Evolutionary conservation across 2,888 invertebrate genomes (phyloP).

Genomic region (Ligdia adustata): DNA sequence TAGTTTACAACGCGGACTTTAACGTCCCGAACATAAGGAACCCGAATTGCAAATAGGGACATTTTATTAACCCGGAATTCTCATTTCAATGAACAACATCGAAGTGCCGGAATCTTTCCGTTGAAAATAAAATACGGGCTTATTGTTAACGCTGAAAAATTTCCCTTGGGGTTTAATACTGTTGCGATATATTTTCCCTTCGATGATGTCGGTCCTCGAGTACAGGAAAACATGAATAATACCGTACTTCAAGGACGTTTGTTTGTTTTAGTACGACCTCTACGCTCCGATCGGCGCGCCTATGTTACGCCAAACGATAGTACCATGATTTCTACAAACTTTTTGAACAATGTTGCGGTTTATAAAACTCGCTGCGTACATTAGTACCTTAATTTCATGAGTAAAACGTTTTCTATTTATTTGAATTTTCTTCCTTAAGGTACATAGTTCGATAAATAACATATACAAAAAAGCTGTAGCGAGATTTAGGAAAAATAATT

Average conservation of each 20-base stretch:
- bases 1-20: background rate
- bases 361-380: too few relatives aligned
- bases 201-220: slow-evolving; percentile 44
- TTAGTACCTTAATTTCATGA: too few relatives aligned
- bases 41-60: slow-evolving; percentile 30
- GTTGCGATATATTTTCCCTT: slow-evolving; percentile 46
- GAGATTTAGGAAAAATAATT: too few relatives aligned
- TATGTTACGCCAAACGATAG: too few relatives aligned
- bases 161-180: slow-evolving; percentile 50
- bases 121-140: slow-evolving; percentile 50
- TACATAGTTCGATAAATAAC: too few relatives aligned
- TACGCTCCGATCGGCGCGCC: slow-evolving; percentile 16
- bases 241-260: slow-evolving; percentile 29
- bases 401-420: too few relatives aligned
- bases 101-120: slow-evolving; percentile 43
- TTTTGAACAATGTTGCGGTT: too few relatives aligned
- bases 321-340: too few relatives aligned
- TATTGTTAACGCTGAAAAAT: slow-evolving; percentile 55
- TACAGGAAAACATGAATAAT: slow-evolving; percentile 40
- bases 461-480: too few relatives aligned
- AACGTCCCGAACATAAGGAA: slow-evolving; percentile 20
- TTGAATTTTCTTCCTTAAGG: too few relatives aligned
- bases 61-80: slow-evolving; percentile 38
- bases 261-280: slow-evolving; percentile 28
- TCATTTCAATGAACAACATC: slow-evolving; percentile 40